Conservation (phyloP, 2,888 invertebrate species). For the Sphinx pinastri region DNA sequence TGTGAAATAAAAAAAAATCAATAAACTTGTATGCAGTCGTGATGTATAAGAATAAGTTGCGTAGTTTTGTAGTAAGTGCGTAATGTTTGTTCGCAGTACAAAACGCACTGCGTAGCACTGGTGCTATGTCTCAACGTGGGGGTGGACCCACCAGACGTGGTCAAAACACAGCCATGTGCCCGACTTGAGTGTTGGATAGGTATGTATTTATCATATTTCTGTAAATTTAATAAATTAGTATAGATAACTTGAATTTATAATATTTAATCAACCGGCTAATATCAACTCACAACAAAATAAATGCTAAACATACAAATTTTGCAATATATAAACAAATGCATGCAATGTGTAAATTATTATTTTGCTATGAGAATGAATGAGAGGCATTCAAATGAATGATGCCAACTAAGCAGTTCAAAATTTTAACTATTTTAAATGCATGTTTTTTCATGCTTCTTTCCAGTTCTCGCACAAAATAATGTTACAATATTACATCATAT, state of each 20-base stretch:
- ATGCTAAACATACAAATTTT: no score
- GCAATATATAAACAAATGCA: no score
- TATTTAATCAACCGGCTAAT: no score
- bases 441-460: no score
- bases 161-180: conserved; percentile 98
- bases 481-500: not conserved
- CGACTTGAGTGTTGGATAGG: conserved; percentile 98
- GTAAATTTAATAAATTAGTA: not conserved
- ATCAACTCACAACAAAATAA: no score
- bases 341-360: no score
- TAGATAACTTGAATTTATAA: not conserved
- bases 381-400: no score
- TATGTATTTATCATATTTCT: conserved; percentile 63
- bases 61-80: conserved; percentile 6
- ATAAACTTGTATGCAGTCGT: conserved; percentile 14
- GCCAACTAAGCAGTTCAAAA: no score
- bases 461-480: not conserved
- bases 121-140: conserved; percentile 99
- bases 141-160: conserved; percentile 99
- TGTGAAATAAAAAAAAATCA: conserved; percentile 14
- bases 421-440: no score
- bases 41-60: conserved; percentile 6
- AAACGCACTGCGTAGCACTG: conserved; percentile 99
- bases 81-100: conserved; percentile 88
- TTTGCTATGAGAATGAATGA: no score